Evolutionary conservation across 2,888 invertebrate genomes (phyloP).

Genomic region (Dorcus hopei): DNA sequence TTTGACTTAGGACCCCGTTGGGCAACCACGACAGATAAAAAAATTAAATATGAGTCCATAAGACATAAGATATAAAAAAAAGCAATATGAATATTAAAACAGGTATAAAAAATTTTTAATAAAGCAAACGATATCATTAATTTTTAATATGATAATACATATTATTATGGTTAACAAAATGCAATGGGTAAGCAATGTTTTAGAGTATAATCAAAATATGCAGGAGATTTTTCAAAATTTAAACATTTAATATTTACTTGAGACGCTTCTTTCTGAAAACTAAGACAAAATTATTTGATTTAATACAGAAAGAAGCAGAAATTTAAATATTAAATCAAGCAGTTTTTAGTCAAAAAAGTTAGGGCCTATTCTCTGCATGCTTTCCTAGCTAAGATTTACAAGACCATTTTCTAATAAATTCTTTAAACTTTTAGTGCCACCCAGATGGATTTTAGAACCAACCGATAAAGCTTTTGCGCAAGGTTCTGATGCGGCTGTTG

Average conservation of each 20-base stretch:
- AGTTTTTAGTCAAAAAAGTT: neutral
- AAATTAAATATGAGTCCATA: too few relatives aligned
- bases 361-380: slow-evolving; percentile 8
- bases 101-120: too few relatives aligned
- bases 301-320: neutral
- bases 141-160: too few relatives aligned
- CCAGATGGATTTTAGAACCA: slow-evolving; percentile 93
- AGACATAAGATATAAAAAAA: too few relatives aligned
- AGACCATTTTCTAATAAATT: slow-evolving; percentile 2
- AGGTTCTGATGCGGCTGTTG: slow-evolving; percentile 89
- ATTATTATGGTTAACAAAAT: neutral
- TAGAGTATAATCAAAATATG: neutral
- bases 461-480: slow-evolving; percentile 94
- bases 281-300: neutral
- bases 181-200: neutral
- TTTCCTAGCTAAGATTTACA: neutral
- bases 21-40: too few relatives aligned
- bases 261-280: neutral
- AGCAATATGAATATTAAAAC: too few relatives aligned
- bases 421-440: slow-evolving; percentile 72
- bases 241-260: neutral
- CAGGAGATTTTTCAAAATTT: slow-evolving; percentile 1
- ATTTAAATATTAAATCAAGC: neutral
- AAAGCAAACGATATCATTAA: too few relatives aligned
- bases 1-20: too few relatives aligned